Evolutionary conservation across 2,113 vertebrate species (phyloP).

Genomic region (Sander lucioperca): DNA sequence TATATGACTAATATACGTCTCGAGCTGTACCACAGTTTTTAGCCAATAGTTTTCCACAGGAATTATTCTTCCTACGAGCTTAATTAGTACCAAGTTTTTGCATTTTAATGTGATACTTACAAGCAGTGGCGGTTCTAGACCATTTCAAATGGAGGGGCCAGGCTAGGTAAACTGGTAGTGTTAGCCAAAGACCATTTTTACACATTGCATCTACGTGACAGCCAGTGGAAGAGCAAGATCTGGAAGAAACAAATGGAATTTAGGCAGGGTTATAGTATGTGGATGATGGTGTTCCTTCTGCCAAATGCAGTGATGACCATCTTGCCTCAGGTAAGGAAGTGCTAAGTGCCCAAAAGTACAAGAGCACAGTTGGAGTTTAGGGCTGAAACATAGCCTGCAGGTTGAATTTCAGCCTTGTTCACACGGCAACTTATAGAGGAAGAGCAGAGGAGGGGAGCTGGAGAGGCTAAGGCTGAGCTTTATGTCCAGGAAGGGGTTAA

Average conservation of each 20-base stretch:
- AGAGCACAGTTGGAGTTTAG: slow-evolving; percentile 33
- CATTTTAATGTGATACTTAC: slow-evolving; percentile 9
- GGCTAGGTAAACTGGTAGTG: neutral
- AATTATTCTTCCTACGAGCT: neutral
- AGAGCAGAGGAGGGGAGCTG: neutral
- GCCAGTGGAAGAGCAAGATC: neutral
- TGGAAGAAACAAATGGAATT: slow-evolving; percentile 9
- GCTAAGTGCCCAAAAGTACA: slow-evolving; percentile 30
- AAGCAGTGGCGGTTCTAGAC: neutral
- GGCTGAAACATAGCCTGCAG: slow-evolving; percentile 39
- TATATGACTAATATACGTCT: neutral
- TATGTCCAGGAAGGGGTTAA: slow-evolving; percentile 12
- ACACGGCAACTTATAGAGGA: slow-evolving; percentile 17
- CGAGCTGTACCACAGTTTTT: neutral
- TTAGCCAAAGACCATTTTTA: neutral
- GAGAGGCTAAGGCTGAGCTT: slow-evolving; percentile 8
- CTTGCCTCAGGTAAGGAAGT: slow-evolving; percentile 48
- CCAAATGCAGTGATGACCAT: slow-evolving; percentile 41
- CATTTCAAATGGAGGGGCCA: too few relatives aligned
- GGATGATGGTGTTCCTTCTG: slow-evolving; percentile 13
- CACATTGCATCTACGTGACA: neutral
- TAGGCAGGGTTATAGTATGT: neutral
- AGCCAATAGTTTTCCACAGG: neutral
- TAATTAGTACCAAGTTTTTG: slow-evolving; percentile 5
- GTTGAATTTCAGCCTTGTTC: slow-evolving; percentile 29